Evolutionary conservation across 1,140 invertebrate species (phyloP).

Genomic region (Diorhabda elongata): DNA sequence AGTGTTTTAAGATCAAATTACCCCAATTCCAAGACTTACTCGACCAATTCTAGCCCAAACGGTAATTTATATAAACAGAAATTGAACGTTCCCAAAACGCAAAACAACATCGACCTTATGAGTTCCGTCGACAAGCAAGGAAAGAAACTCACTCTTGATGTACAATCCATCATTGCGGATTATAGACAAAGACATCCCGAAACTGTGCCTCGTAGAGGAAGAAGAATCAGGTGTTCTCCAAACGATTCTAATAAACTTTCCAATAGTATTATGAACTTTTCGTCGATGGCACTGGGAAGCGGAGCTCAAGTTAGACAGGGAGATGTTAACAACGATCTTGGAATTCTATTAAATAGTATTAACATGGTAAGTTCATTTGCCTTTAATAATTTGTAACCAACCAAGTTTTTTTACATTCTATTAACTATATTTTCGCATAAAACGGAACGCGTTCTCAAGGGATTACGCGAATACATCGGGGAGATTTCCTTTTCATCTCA

Average conservation of each 20-base stretch:
- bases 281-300: conserved; percentile 44
- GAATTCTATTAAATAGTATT: conserved; percentile 37
- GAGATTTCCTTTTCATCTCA: too few relatives aligned
- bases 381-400: background rate
- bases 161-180: conserved; percentile 77
- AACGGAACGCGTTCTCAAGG: background rate
- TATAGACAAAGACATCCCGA: conserved; percentile 72
- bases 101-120: conserved; percentile 47
- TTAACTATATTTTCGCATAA: background rate
- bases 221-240: conserved; percentile 51
- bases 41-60: conserved; percentile 9
- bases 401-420: background rate
- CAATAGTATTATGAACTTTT: conserved; percentile 39
- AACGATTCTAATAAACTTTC: conserved; percentile 28
- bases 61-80: conserved; percentile 24
- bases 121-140: conserved; percentile 47
- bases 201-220: conserved; percentile 60
- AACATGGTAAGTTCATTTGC: conserved; percentile 35
- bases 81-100: conserved; percentile 44
- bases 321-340: conserved; percentile 37
- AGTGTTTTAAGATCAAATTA: conserved; percentile 31
- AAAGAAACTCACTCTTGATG: conserved; percentile 70
- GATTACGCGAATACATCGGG: background rate
- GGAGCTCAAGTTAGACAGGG: conserved; percentile 45
- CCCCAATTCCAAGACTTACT: conserved; percentile 19